A percentile compares a stretch with the other conserved stretches of the same genome.
Conservation (phyloP, 2,797 vertebrate species). For the Eleutherodactylus coqui region DNA sequence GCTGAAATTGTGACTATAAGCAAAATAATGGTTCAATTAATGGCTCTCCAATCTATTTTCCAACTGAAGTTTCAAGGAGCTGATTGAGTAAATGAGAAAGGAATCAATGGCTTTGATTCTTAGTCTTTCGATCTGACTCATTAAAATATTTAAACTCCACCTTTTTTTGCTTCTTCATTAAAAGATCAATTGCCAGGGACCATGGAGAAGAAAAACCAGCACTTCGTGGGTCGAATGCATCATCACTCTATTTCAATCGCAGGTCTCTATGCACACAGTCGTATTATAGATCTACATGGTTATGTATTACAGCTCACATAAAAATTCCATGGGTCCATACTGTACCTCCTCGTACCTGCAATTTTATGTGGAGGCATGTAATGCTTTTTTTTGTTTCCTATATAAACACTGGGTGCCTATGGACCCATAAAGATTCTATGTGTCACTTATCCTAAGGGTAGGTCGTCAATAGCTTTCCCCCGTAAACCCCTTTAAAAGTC, state of each 20-base stretch:
- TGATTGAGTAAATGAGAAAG: conserved; percentile 17
- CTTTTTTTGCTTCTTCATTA: background rate
- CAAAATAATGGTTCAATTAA: conserved; percentile 41
- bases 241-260: background rate
- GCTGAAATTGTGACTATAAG: conserved; percentile 44
- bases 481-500: too few relatives aligned
- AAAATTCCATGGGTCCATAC: background rate
- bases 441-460: too few relatives aligned
- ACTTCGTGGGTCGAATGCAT: too few relatives aligned
- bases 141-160: conserved; percentile 4
- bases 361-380: too few relatives aligned
- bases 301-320: too few relatives aligned
- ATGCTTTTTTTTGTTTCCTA: too few relatives aligned
- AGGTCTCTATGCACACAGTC: background rate
- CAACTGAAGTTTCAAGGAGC: conserved; percentile 1
- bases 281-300: too few relatives aligned
- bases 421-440: too few relatives aligned
- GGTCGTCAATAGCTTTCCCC: too few relatives aligned
- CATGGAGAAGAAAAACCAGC: background rate
- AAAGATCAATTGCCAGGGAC: background rate
- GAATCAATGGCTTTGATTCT: conserved; percentile 31
- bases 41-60: conserved; percentile 28
- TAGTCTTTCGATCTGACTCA: background rate
- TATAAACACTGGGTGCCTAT: too few relatives aligned
- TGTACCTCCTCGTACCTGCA: background rate